phyloP scores from a whole-genome alignment of 1,140 invertebrate species.

The Aphaenogaster rudis region DNA sequence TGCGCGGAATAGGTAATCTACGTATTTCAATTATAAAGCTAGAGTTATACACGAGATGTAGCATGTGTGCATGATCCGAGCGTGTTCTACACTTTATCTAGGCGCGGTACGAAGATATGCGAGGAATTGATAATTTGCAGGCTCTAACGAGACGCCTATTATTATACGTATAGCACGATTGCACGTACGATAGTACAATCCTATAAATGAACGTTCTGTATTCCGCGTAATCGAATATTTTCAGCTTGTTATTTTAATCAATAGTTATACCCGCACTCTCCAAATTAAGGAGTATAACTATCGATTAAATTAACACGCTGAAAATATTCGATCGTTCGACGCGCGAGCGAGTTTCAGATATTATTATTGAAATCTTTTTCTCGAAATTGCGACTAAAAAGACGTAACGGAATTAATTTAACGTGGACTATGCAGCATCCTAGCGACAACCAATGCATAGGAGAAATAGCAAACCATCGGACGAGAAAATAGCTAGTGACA shows the following conservation, averaged over 20 bases:
- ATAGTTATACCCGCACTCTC: not conserved
- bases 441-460: conserved; percentile 24
- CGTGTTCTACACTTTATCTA: conserved; percentile 19
- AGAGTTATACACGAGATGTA: conserved; percentile 23
- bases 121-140: conserved; percentile 59
- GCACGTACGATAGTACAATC: not conserved
- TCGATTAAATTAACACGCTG: no score
- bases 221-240: conserved; percentile 32
- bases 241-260: conserved; percentile 35
- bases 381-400: conserved; percentile 6
- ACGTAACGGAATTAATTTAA: conserved; percentile 49
- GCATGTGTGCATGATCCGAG: conserved; percentile 1
- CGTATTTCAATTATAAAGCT: conserved; percentile 57
- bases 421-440: not conserved
- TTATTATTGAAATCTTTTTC: conserved; percentile 3
- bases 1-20: conserved; percentile 51
- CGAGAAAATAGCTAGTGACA: conserved; percentile 63
- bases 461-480: conserved; percentile 37
- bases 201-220: conserved; percentile 40
- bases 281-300: not conserved
- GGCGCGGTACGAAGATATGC: conserved; percentile 29
- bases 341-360: not conserved
- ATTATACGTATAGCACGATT: conserved; percentile 38
- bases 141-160: conserved; percentile 49
- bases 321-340: not conserved